phyloP scores from a whole-genome alignment of 2,797 vertebrate genomes.

The Peromyscus aztecus region DNA sequence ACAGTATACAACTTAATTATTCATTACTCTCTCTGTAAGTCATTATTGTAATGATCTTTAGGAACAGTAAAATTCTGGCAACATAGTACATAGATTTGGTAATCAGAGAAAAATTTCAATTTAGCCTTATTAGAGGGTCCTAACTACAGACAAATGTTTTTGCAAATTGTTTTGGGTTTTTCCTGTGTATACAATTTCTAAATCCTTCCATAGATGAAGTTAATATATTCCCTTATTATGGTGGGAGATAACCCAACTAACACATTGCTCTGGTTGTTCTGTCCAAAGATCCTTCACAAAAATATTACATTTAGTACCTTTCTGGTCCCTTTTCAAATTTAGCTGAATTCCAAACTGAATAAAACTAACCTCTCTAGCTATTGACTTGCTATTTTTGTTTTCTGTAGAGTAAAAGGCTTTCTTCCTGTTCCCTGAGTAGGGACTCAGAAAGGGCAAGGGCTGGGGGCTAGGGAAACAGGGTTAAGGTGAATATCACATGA shows the following conservation, averaged over 20 bases:
- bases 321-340: background rate
- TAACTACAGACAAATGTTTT: background rate
- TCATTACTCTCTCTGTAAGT: background rate
- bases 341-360: background rate
- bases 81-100: background rate
- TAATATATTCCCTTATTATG: background rate
- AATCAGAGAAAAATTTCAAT: background rate
- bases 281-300: background rate
- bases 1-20: background rate
- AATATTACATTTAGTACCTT: background rate
- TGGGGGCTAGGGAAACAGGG: accelerated
- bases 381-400: background rate
- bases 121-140: too few species aligned
- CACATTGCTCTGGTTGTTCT: background rate
- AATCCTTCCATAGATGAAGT: background rate
- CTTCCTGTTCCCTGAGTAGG: background rate
- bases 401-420: background rate
- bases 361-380: background rate
- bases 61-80: background rate
- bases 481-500: background rate
- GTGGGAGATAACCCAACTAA: background rate
- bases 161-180: background rate
- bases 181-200: background rate
- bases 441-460: background rate
- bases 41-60: background rate